Conservation (phyloP, 2,113 vertebrate genomes). For the Rhinopomastus cyanomelas region DNA sequence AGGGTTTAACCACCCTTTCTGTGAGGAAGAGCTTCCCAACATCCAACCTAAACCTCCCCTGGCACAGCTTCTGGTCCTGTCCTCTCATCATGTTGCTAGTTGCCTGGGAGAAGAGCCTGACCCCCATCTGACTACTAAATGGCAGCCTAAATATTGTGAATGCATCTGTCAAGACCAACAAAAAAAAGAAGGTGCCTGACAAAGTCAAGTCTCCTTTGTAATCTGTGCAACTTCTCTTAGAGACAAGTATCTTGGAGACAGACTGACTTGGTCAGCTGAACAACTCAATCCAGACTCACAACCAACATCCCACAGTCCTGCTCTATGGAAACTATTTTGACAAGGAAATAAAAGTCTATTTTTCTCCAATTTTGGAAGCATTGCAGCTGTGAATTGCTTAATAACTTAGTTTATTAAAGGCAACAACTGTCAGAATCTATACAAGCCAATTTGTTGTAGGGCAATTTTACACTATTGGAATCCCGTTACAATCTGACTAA, state of each 20-base stretch:
- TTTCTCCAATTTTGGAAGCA: background rate
- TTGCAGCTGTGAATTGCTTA: background rate
- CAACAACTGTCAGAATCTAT: conserved; percentile 45
- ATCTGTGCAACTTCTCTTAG: background rate
- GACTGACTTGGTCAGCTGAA: background rate
- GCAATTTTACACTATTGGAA: conserved; percentile 26
- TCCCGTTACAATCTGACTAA: conserved; percentile 42
- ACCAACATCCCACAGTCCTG: fast-evolving
- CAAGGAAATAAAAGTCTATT: background rate
- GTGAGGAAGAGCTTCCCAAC: no score
- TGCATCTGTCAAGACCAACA: background rate
- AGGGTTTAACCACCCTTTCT: no score
- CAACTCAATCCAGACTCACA: background rate
- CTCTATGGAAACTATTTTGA: background rate
- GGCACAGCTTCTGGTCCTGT: no score
- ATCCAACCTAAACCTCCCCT: no score
- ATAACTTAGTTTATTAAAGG: conserved; percentile 43
- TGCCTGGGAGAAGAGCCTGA: no score
- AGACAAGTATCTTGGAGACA: background rate
- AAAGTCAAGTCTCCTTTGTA: background rate
- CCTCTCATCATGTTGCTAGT: no score
- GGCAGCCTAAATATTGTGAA: background rate
- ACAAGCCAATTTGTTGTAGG: conserved; percentile 20
- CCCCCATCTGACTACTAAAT: background rate
- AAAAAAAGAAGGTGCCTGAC: background rate